phyloP scores from a whole-genome alignment of 2,113 vertebrate genomes.

The Ascaphus truei region DNA sequence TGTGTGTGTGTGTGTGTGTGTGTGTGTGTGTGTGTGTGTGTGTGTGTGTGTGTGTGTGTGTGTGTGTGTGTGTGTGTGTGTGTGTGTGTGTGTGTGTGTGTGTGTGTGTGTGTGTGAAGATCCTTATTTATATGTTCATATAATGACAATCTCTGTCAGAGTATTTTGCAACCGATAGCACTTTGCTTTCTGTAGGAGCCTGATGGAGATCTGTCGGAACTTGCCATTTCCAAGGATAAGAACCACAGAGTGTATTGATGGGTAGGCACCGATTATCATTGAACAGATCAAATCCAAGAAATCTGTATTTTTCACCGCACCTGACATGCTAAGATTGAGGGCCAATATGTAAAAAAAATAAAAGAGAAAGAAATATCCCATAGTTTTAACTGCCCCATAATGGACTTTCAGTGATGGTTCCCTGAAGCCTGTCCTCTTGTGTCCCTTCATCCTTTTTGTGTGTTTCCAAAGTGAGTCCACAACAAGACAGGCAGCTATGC shows the following conservation, averaged over 20 bases:
- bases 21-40: too few species aligned
- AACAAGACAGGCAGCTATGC: background rate
- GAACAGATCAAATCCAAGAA: background rate
- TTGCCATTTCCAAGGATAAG: slow-evolving; percentile 13
- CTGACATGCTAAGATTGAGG: slow-evolving; percentile 1
- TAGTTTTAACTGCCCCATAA: background rate
- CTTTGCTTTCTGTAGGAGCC: background rate
- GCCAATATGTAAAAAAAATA: slow-evolving; percentile 2
- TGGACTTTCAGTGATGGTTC: slow-evolving; percentile 15
- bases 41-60: too few species aligned
- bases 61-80: too few species aligned
- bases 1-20: too few species aligned
- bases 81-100: too few species aligned
- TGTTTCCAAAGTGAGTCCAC: slow-evolving; percentile 1
- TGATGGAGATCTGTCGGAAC: background rate
- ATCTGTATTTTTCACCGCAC: accelerated
- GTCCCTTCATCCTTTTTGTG: background rate
- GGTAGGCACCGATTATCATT: slow-evolving; percentile 3
- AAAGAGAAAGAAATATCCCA: slow-evolving; percentile 7
- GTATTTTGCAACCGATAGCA: background rate
- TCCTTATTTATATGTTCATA: too few species aligned
- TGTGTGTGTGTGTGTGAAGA: too few species aligned
- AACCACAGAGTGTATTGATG: slow-evolving; percentile 8
- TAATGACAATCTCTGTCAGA: background rate
- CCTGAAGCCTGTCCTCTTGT: slow-evolving; percentile 14